A percentile compares a stretch with the other conserved stretches of the same genome.
Evolutionary conservation across 2,113 vertebrate species (phyloP).

Genomic region (Sakesphorus luctuosus): DNA sequence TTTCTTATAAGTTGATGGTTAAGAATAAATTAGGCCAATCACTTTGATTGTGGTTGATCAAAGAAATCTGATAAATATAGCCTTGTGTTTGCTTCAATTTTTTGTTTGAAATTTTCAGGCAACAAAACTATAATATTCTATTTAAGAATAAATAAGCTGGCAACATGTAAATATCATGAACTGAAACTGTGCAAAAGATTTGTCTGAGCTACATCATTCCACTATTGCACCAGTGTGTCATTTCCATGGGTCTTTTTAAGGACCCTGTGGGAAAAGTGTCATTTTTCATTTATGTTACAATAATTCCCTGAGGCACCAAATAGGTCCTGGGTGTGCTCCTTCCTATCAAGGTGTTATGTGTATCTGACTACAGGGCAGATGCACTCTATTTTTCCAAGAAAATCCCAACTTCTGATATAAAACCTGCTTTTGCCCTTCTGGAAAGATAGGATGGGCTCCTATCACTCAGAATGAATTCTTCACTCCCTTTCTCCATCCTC

Average conservation of each 20-base stretch:
- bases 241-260: neutral
- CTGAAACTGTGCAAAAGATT: neutral
- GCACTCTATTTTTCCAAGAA: neutral
- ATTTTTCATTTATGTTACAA: neutral
- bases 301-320: neutral
- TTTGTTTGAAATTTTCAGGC: neutral
- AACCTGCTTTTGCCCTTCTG: neutral
- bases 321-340: neutral
- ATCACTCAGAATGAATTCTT: neutral
- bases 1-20: neutral
- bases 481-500: neutral
- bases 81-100: neutral
- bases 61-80: neutral
- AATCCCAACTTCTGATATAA: neutral
- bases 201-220: neutral
- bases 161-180: neutral
- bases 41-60: neutral
- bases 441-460: neutral
- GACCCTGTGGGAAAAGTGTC: neutral
- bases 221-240: neutral
- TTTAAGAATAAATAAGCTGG: neutral
- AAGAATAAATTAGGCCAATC: slow-evolving; percentile 17
- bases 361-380: neutral
- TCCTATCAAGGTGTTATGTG: neutral
- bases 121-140: neutral